A percentile compares a stretch with the other conserved stretches of the same genome.
phyloP scores from a whole-genome alignment of 2,888 invertebrate species.

The Xanthorhoe designata region DNA sequence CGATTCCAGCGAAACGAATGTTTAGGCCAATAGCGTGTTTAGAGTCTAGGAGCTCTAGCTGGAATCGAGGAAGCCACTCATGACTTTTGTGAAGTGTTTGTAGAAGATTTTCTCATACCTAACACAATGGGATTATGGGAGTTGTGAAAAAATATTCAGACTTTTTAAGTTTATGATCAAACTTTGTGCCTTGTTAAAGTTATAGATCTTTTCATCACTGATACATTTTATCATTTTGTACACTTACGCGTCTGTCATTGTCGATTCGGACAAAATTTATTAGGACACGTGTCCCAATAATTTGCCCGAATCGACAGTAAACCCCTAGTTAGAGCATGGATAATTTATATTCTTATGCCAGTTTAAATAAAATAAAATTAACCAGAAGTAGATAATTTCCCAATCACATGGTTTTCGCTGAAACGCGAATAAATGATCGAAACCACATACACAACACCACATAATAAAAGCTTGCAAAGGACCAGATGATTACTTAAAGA shows the following conservation, averaged over 20 bases:
- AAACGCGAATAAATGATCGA: background rate
- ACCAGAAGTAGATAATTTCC: background rate
- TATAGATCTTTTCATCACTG: too few relatives aligned
- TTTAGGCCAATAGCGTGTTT: conserved; percentile 30
- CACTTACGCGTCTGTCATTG: too few relatives aligned
- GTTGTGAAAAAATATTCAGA: background rate
- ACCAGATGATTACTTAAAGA: background rate
- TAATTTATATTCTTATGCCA: too few relatives aligned
- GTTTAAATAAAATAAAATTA: background rate
- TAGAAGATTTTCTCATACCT: background rate
- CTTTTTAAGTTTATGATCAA: too few relatives aligned
- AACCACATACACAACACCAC: too few relatives aligned
- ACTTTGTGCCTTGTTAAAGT: too few relatives aligned
- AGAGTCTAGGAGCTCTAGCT: conserved; percentile 15
- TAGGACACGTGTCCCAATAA: too few relatives aligned
- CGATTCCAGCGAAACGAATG: conserved; percentile 34
- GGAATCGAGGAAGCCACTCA: conserved; percentile 14
- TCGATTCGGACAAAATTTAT: too few relatives aligned
- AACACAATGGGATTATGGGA: background rate
- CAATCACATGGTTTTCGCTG: too few relatives aligned
- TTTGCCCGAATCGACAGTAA: too few relatives aligned
- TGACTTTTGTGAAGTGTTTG: conserved; percentile 9
- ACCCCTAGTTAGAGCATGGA: too few relatives aligned
- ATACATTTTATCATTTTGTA: too few relatives aligned
- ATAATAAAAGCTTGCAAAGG: background rate